A percentile compares a stretch with the other conserved stretches of the same genome.
Evolutionary conservation across 2,888 invertebrate genomes (phyloP).

Genomic region (Abscondita cerata): DNA sequence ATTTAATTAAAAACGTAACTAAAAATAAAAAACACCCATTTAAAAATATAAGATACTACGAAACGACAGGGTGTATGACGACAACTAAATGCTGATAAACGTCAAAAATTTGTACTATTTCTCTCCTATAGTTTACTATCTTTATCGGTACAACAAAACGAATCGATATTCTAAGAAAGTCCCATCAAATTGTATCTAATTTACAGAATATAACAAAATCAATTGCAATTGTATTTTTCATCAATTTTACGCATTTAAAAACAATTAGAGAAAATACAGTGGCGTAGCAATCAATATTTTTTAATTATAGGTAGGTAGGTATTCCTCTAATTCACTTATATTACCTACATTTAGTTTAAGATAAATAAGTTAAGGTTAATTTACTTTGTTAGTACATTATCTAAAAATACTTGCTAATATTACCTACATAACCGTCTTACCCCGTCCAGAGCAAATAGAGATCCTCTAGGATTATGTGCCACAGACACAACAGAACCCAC

Average conservation of each 20-base stretch:
- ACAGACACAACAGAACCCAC: slow-evolving; percentile 24
- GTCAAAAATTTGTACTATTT: slow-evolving; percentile 28
- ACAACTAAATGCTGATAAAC: slow-evolving; percentile 22
- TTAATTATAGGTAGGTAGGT: no score
- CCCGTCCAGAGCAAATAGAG: slow-evolving; percentile 28
- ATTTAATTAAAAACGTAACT: slow-evolving; percentile 15
- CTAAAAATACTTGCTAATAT: not conserved
- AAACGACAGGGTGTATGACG: slow-evolving; percentile 27
- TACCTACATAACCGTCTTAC: slow-evolving; percentile 15
- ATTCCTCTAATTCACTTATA: no score
- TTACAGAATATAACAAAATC: no score
- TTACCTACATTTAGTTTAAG: no score
- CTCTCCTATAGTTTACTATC: slow-evolving; percentile 5
- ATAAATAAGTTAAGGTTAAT: no score
- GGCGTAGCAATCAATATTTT: no score
- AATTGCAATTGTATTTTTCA: no score
- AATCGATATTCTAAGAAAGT: no score
- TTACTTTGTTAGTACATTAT: no score
- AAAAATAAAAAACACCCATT: slow-evolving; percentile 26
- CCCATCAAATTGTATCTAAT: no score
- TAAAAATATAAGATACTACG: slow-evolving; percentile 21
- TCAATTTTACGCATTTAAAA: no score
- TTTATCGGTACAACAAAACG: not conserved
- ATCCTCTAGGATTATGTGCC: slow-evolving; percentile 32
- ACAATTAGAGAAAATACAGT: no score